Evolutionary conservation across 1,140 invertebrate genomes (phyloP).

Genomic region (Amphibalanus amphitrite): DNA sequence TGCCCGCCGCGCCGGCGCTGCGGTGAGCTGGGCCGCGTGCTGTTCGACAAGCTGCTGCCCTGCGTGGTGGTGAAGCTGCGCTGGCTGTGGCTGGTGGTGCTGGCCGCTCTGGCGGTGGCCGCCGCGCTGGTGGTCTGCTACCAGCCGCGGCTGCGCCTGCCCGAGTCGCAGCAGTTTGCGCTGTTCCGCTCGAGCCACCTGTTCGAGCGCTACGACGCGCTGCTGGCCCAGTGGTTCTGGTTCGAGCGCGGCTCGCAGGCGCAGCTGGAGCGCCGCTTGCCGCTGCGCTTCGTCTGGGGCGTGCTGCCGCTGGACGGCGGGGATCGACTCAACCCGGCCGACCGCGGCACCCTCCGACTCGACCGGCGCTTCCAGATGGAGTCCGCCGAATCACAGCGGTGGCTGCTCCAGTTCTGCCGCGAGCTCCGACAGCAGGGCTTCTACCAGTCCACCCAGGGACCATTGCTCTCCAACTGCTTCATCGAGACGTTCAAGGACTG

Average conservation of each 20-base stretch:
- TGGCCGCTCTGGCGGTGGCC: conserved; percentile 43
- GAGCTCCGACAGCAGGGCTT: conserved; percentile 54
- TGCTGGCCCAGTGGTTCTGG: conserved; percentile 59
- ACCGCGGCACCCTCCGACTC: conserved; percentile 51
- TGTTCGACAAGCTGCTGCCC: conserved; percentile 35
- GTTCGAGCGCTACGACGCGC: conserved; percentile 74
- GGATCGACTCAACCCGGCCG: conserved; percentile 60
- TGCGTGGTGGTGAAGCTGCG: conserved; percentile 32
- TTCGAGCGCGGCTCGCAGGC: conserved; percentile 44
- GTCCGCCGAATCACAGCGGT: conserved; percentile 53
- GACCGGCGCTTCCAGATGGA: conserved; percentile 68
- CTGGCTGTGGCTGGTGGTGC: conserved; percentile 37
- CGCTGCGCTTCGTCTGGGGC: conserved; percentile 78
- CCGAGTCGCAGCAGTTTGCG: conserved; percentile 70
- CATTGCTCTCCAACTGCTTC: conserved; percentile 74
- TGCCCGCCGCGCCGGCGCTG: conserved; percentile 13
- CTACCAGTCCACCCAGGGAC: conserved; percentile 53
- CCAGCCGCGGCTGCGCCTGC: conserved; percentile 63
- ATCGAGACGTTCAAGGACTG: conserved; percentile 66
- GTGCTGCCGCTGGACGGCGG: conserved; percentile 69
- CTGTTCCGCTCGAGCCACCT: conserved; percentile 64
- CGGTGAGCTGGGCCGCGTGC: conserved; percentile 20
- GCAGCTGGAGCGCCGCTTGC: conserved; percentile 14
- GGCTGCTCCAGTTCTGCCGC: conserved; percentile 68
- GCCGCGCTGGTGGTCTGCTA: conserved; percentile 60